phyloP scores from a whole-genome alignment of 2,113 vertebrate genomes.

The Eubucco bourcierii region DNA sequence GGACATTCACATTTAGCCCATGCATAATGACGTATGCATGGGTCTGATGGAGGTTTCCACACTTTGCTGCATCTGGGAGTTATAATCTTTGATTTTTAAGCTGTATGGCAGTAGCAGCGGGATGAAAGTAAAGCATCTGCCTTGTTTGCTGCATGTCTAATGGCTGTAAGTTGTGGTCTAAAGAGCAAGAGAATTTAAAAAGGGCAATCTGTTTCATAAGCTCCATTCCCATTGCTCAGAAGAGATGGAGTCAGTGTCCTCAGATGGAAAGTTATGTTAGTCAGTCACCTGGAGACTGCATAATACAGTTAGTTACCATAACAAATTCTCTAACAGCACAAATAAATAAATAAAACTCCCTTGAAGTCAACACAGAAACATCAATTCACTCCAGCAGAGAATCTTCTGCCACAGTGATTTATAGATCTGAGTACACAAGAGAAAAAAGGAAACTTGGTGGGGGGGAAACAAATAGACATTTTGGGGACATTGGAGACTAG shows the following conservation, averaged over 20 bases:
- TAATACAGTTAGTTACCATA: neutral
- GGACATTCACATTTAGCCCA: fast-evolving
- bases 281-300: neutral
- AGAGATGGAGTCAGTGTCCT: neutral
- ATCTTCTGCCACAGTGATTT: neutral
- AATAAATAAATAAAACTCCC: neutral
- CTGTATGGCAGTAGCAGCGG: neutral
- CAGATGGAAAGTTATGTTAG: neutral
- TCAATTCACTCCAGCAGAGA: neutral
- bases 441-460: neutral
- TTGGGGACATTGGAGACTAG: neutral
- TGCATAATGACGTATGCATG: neutral
- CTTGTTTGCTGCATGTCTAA: neutral
- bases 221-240: neutral
- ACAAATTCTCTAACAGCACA: neutral
- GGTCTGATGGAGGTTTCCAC: neutral
- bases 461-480: neutral
- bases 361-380: neutral
- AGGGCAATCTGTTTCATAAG: neutral
- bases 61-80: neutral
- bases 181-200: neutral
- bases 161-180: neutral
- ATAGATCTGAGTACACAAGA: neutral
- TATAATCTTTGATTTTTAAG: neutral
- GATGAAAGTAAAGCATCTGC: neutral